Evolutionary conservation across 2,888 invertebrate genomes (phyloP).

Genomic region (Idaea straminata): DNA sequence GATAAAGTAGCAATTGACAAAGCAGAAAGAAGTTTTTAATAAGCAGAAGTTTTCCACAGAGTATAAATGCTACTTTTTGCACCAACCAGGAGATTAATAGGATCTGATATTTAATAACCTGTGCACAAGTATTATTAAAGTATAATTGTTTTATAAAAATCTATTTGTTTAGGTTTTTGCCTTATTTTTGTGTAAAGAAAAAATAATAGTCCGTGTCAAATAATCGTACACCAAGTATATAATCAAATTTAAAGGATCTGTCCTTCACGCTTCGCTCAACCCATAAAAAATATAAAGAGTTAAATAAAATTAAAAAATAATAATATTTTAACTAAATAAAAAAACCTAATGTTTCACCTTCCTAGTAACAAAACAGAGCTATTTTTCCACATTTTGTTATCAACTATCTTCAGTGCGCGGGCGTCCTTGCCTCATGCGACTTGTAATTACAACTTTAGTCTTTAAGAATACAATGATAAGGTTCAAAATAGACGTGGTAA

Average conservation of each 20-base stretch:
- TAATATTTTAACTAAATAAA: conserved; percentile 7
- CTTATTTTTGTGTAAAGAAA: neutral
- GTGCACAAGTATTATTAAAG: no score
- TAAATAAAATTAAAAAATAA: conserved; percentile 3
- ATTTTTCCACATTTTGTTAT: conserved; percentile 29
- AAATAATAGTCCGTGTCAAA: neutral
- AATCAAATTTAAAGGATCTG: neutral
- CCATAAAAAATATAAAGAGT: neutral
- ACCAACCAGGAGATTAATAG: no score
- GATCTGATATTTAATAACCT: no score
- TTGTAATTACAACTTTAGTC: neutral
- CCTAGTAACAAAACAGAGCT: conserved; percentile 19
- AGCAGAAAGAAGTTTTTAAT: no score
- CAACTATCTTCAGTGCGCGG: conserved; percentile 30
- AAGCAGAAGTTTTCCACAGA: no score
- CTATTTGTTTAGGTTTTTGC: no score
- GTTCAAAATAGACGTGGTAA: conserved; percentile 17
- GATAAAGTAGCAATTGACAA: no score
- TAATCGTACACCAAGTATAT: neutral
- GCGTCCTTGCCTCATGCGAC: conserved; percentile 24
- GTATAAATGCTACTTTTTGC: no score
- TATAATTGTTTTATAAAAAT: no score
- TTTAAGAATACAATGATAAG: conserved; percentile 10
- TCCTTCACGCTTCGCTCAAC: neutral
- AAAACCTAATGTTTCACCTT: conserved; percentile 26